A percentile compares a stretch with the other conserved stretches of the same genome.
Evolutionary conservation across 2,113 vertebrate genomes (phyloP).

Genomic region (Spilogale gracilis): DNA sequence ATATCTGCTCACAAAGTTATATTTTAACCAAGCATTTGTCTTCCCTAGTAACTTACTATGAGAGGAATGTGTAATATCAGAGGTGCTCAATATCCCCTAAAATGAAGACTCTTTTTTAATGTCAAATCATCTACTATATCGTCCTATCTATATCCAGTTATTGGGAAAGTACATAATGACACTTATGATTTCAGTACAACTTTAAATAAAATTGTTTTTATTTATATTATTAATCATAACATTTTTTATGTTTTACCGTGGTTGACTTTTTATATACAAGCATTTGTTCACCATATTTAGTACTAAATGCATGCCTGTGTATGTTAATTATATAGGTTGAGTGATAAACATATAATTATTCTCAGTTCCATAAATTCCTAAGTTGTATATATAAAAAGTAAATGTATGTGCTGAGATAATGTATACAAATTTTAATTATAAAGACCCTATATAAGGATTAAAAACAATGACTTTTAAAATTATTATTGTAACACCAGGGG

Average conservation of each 20-base stretch:
- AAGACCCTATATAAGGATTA: neutral
- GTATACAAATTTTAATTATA: neutral
- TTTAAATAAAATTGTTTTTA: neutral
- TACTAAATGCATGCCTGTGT: neutral
- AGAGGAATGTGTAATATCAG: neutral
- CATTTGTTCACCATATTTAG: neutral
- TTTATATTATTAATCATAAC: neutral
- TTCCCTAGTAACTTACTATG: neutral
- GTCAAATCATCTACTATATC: neutral
- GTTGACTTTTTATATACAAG: neutral
- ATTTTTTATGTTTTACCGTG: neutral
- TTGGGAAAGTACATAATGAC: neutral
- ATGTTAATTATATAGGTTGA: neutral
- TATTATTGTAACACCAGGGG: neutral
- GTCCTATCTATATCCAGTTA: neutral
- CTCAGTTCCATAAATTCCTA: neutral
- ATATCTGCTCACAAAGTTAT: neutral
- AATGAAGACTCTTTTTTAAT: neutral
- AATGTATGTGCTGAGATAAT: neutral
- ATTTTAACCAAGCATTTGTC: neutral
- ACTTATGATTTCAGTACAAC: neutral
- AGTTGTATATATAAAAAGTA: neutral
- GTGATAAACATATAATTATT: neutral
- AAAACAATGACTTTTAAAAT: neutral
- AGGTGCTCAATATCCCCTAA: neutral